phyloP scores from a whole-genome alignment of 2,797 vertebrate species.

The Anabacerthia variegaticeps region DNA sequence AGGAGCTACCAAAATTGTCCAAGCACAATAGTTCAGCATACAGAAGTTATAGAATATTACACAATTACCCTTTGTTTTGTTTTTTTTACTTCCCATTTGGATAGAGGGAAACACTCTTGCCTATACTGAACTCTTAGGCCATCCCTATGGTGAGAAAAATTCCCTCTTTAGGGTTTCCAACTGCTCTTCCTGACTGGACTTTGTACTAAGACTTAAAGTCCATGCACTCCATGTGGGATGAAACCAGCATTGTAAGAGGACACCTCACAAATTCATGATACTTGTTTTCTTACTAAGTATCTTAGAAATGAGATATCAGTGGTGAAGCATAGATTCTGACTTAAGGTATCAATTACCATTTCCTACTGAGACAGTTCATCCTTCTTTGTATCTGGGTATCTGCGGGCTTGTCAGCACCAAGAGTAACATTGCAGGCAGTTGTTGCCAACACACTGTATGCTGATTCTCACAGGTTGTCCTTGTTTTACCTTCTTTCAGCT shows the following conservation, averaged over 20 bases:
- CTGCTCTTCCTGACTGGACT: neutral
- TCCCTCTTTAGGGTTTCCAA: neutral
- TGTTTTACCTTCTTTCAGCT: neutral
- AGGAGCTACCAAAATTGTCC: neutral
- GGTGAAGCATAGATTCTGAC: neutral
- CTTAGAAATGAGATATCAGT: neutral
- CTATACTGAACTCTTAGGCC: neutral
- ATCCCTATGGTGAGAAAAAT: neutral
- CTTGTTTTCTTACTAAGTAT: neutral
- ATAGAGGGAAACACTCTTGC: neutral
- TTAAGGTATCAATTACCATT: neutral
- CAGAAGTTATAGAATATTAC: neutral
- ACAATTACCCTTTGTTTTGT: fast-evolving
- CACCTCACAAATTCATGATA: neutral
- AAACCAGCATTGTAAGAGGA: neutral
- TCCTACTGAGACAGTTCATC: neutral
- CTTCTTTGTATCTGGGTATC: neutral
- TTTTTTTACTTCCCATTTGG: neutral
- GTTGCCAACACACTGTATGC: neutral
- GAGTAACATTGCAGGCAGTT: neutral
- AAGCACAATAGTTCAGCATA: neutral
- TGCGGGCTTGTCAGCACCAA: neutral
- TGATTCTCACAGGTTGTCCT: neutral
- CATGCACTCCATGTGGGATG: too few species aligned
- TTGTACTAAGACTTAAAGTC: neutral